A percentile compares a stretch with the other conserved stretches of the same genome.
Evolutionary conservation across 2,888 invertebrate species (phyloP).

Genomic region (Drosophila nr. medialis): DNA sequence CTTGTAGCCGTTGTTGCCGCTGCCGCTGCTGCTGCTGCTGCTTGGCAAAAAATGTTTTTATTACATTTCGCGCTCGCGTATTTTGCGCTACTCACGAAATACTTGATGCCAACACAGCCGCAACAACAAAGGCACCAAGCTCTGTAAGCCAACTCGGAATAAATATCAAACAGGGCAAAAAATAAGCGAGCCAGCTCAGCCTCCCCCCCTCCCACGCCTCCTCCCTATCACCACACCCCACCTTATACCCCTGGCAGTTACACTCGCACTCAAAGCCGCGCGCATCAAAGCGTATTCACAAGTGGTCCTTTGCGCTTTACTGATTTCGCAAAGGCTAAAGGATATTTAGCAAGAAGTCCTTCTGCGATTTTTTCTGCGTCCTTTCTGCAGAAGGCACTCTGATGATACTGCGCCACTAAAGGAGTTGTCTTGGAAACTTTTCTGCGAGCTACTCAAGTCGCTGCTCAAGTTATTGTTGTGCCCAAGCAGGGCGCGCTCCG

Average conservation of each 20-base stretch:
- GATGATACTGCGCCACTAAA: slow-evolving; percentile 59
- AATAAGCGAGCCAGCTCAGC: slow-evolving; percentile 21
- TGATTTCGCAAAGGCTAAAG: slow-evolving; percentile 80
- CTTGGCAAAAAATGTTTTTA: slow-evolving; percentile 82
- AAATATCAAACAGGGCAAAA: slow-evolving; percentile 59
- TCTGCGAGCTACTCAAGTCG: slow-evolving; percentile 73
- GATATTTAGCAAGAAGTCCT: slow-evolving; percentile 76
- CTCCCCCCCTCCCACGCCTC: neutral
- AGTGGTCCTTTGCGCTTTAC: slow-evolving; percentile 82
- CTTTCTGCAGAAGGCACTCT: slow-evolving; percentile 23
- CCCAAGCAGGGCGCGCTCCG: slow-evolving; percentile 27
- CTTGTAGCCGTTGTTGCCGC: slow-evolving; percentile 2
- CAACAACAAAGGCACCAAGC: slow-evolving; percentile 45
- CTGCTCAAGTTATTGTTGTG: slow-evolving; percentile 68
- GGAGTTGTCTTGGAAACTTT: slow-evolving; percentile 83
- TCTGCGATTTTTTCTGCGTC: slow-evolving; percentile 49
- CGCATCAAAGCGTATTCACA: slow-evolving; percentile 82
- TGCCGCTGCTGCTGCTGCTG: slow-evolving; percentile 17
- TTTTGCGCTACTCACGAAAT: slow-evolving; percentile 79
- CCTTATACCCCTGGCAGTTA: slow-evolving; percentile 45
- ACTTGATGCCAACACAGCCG: slow-evolving; percentile 69
- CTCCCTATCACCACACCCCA: neutral
- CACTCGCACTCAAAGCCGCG: slow-evolving; percentile 69
- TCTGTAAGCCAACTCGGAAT: slow-evolving; percentile 61
- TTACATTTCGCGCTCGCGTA: slow-evolving; percentile 83